Conservation (phyloP, 2,797 vertebrate species). For the Tokudaia muenninki region DNA sequence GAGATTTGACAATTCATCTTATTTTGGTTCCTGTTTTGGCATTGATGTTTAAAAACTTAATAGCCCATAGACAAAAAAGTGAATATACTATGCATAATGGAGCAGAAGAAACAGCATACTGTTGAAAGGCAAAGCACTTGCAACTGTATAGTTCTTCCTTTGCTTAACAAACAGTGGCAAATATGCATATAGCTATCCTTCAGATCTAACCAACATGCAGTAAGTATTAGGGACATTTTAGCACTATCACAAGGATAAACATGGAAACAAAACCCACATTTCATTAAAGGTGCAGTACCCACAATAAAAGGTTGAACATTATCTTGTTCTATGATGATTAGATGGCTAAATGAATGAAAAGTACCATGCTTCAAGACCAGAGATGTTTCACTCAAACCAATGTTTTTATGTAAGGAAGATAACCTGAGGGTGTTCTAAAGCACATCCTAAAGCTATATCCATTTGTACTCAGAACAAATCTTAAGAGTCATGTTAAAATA, state of each 20-base stretch:
- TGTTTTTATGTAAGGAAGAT: conserved; percentile 52
- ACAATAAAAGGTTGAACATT: conserved; percentile 83
- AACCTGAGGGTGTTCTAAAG: conserved; percentile 55
- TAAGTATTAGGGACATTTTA: conserved; percentile 62
- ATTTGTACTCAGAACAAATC: conserved; percentile 51
- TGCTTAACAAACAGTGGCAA: conserved; percentile 57
- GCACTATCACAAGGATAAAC: conserved; percentile 74
- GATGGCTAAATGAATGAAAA: conserved; percentile 86
- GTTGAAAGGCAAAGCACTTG: conserved; percentile 21
- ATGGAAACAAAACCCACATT: conserved; percentile 74
- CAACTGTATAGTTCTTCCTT: conserved; percentile 40
- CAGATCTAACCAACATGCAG: conserved; percentile 70
- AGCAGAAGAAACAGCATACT: conserved; percentile 6
- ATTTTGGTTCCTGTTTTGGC: conserved; percentile 55
- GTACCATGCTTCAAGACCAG: conserved; percentile 61
- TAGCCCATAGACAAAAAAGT: conserved; percentile 70
- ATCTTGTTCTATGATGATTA: conserved; percentile 79
- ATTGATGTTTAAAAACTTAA: conserved; percentile 24
- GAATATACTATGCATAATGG: conserved; percentile 8
- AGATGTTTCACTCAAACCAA: conserved; percentile 67
- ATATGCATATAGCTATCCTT: conserved; percentile 48
- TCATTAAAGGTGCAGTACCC: conserved; percentile 89
- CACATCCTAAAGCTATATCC: conserved; percentile 50
- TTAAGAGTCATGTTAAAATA: conserved; percentile 67
- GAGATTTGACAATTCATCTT: conserved; percentile 38